phyloP scores from a whole-genome alignment of 2,888 invertebrate genomes.

The Lepidochrysops patricia region DNA sequence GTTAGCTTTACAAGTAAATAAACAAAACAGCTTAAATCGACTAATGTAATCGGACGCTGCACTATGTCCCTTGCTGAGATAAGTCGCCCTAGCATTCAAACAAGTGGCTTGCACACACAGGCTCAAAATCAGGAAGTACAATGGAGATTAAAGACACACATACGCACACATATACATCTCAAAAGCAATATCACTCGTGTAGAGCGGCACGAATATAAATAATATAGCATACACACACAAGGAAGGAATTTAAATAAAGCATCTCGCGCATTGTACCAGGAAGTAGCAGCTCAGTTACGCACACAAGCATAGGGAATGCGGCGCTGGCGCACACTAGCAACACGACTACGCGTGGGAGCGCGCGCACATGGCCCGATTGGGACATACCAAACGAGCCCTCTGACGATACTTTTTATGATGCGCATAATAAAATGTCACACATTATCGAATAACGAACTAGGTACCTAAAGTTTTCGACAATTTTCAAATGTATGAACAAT shows the following conservation, averaged over 20 bases:
- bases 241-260: slow-evolving; percentile 67
- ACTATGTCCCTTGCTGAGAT: slow-evolving; percentile 70
- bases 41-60: slow-evolving; percentile 69
- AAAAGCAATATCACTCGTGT: slow-evolving; percentile 67
- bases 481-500: too few species aligned
- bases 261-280: slow-evolving; percentile 70
- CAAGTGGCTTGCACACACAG: slow-evolving; percentile 71
- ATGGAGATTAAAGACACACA: slow-evolving; percentile 65
- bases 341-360: slow-evolving; percentile 69
- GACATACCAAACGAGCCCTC: slow-evolving; percentile 68
- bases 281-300: slow-evolving; percentile 65
- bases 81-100: slow-evolving; percentile 72
- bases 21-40: slow-evolving; percentile 30
- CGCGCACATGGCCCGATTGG: slow-evolving; percentile 71
- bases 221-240: slow-evolving; percentile 68
- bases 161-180: slow-evolving; percentile 44
- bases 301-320: slow-evolving; percentile 50
- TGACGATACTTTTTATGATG: slow-evolving; percentile 68
- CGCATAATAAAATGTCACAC: slow-evolving; percentile 45
- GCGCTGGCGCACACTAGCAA: slow-evolving; percentile 69
- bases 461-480: too few species aligned
- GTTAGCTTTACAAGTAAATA: slow-evolving; percentile 23
- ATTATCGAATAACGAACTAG: slow-evolving; percentile 32
- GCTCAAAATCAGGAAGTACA: slow-evolving; percentile 68
- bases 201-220: slow-evolving; percentile 62